Evolutionary conservation across 2,888 invertebrate genomes (phyloP).

Genomic region (Clanis bilineata): DNA sequence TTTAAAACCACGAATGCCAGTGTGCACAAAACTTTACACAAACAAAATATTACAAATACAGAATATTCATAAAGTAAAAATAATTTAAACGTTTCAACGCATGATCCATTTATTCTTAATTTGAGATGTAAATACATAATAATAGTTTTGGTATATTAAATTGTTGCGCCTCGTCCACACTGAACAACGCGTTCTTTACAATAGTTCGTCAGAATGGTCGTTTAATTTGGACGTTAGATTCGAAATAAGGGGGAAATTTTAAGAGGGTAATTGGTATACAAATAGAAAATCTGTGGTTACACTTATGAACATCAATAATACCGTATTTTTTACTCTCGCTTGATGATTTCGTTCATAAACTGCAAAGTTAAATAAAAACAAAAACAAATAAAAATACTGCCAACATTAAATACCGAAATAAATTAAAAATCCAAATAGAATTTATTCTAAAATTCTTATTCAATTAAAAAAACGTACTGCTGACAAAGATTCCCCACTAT

Average conservation of each 20-base stretch:
- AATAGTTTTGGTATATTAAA: neutral
- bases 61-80: conserved; percentile 10
- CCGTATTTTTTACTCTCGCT: too few relatives aligned
- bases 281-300: too few relatives aligned
- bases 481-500: neutral
- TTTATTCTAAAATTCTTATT: too few relatives aligned
- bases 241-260: neutral
- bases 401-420: too few relatives aligned
- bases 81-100: conserved; percentile 11
- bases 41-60: neutral
- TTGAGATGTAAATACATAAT: neutral
- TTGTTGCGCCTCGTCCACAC: neutral
- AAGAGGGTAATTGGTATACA: neutral
- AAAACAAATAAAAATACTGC: too few relatives aligned
- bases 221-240: neutral
- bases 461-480: neutral
- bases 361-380: too few relatives aligned
- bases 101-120: conserved; percentile 6
- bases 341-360: too few relatives aligned
- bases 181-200: neutral
- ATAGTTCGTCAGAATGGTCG: neutral
- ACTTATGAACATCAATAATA: too few relatives aligned
- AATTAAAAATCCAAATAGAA: too few relatives aligned
- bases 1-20: neutral
- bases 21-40: neutral